Evolutionary conservation across 1,140 invertebrate species (phyloP).

Genomic region (Drosophila murphyi): DNA sequence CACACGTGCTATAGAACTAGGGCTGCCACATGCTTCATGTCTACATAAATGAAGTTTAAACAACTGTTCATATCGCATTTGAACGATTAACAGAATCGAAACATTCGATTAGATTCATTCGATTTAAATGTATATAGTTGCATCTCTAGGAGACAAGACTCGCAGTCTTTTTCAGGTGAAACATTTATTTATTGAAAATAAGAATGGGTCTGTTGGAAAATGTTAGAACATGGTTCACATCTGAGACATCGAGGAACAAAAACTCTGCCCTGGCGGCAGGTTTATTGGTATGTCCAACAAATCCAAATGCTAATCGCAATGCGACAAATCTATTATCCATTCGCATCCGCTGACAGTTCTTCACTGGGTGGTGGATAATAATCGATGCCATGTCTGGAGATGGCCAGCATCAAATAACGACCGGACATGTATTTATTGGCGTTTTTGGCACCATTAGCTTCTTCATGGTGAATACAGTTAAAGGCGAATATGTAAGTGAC

Average conservation of each 20-base stretch:
- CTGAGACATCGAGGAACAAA: slow-evolving; percentile 91
- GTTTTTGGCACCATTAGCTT: slow-evolving; percentile 97
- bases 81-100: background rate
- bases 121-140: slow-evolving; percentile 6
- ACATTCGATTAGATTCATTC: slow-evolving; percentile 26
- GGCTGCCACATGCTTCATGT: slow-evolving; percentile 9
- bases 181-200: slow-evolving; percentile 15
- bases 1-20: slow-evolving; percentile 33
- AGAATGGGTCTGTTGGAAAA: slow-evolving; percentile 72
- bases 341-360: slow-evolving; percentile 88
- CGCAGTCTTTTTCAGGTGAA: slow-evolving; percentile 19
- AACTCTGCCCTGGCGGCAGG: slow-evolving; percentile 93
- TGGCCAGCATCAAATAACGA: slow-evolving; percentile 86
- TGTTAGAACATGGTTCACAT: slow-evolving; percentile 59
- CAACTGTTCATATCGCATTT: slow-evolving; percentile 18
- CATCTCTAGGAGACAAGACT: slow-evolving; percentile 17
- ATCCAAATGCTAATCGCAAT: background rate
- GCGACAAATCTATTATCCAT: slow-evolving; percentile 1
- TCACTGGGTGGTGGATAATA: slow-evolving; percentile 98
- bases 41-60: background rate
- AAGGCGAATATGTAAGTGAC: slow-evolving; percentile 93
- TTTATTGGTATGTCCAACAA: slow-evolving; percentile 88
- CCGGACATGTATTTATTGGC: slow-evolving; percentile 96
- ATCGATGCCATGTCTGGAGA: slow-evolving; percentile 96
- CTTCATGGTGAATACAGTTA: slow-evolving; percentile 98